A percentile compares a stretch with the other conserved stretches of the same genome.
phyloP scores from a whole-genome alignment of 2,797 vertebrate species.

The Muraenolepis orangiensis region DNA sequence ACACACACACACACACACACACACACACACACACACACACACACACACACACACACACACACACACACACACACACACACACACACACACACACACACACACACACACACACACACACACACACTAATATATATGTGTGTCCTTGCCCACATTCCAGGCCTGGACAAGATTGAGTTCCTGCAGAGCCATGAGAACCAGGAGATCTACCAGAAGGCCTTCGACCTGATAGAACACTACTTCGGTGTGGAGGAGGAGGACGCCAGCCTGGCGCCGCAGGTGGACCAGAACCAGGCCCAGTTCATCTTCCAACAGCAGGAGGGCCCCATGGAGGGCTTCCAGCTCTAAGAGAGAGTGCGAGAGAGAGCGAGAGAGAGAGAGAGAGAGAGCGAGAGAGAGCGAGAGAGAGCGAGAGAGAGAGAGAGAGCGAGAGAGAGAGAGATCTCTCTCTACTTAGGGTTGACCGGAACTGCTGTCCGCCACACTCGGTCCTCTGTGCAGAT shows the following conservation, averaged over 20 bases:
- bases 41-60: no score
- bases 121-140: neutral
- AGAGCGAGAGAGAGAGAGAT: conserved; percentile 13
- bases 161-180: conserved; percentile 88
- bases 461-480: neutral
- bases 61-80: no score
- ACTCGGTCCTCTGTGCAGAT: neutral
- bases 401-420: conserved; percentile 6
- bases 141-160: conserved; percentile 59
- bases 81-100: no score
- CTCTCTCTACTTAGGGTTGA: neutral
- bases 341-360: conserved; percentile 54
- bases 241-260: conserved; percentile 86
- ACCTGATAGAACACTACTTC: conserved; percentile 86
- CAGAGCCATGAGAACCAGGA: conserved; percentile 89
- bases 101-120: neutral
- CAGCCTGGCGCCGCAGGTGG: conserved; percentile 84
- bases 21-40: no score
- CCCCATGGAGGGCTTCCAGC: conserved; percentile 87
- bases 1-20: no score
- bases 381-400: neutral
- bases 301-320: conserved; percentile 86
- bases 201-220: conserved; percentile 87
- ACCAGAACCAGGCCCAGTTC: conserved; percentile 86
- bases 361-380: conserved; percentile 5